These are phyloP conservation scores for Cathartes aura DNA, from an alignment of 2,113 vertebrate genomes.

Conservation along the genomic window DNA sequence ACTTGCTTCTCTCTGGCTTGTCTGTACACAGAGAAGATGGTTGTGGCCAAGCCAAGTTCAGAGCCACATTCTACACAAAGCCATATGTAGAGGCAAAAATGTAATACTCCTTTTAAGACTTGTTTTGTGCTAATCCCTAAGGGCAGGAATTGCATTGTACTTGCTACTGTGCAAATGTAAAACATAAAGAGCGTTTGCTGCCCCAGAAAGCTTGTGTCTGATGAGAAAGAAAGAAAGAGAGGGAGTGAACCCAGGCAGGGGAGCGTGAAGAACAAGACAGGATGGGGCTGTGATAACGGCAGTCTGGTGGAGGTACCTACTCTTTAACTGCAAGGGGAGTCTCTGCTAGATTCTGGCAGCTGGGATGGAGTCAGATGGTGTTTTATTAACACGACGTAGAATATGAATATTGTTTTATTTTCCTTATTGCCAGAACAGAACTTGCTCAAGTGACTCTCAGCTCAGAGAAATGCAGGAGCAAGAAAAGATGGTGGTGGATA, in stretches of 20 bases:
- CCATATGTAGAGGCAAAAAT: not conserved
- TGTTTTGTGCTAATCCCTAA: not conserved
- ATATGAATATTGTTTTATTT: not conserved
- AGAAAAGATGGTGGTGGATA: not conserved
- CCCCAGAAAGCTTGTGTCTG: not conserved
- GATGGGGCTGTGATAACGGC: not conserved
- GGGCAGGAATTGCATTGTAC: constrained; percentile 1
- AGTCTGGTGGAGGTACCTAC: not conserved
- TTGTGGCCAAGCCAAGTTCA: not conserved
- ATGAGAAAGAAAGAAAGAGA: not conserved
- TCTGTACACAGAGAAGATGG: not conserved
- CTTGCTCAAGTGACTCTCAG: not conserved
- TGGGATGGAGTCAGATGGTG: not conserved
- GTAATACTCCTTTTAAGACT: not conserved
- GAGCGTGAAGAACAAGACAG: not conserved
- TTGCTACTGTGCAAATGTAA: constrained; percentile 37
- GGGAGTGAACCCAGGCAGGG: not conserved
- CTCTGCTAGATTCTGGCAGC: not conserved
- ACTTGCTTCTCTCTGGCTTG: not conserved
- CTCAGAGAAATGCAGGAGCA: not conserved
- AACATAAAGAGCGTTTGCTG: not conserved
- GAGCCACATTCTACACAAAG: not conserved
- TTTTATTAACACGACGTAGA: not conserved
- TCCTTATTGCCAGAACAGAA: not conserved
- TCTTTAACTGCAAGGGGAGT: not conserved